phyloP scores from a whole-genome alignment of 2,113 vertebrate genomes.

The Catharus minimus region DNA sequence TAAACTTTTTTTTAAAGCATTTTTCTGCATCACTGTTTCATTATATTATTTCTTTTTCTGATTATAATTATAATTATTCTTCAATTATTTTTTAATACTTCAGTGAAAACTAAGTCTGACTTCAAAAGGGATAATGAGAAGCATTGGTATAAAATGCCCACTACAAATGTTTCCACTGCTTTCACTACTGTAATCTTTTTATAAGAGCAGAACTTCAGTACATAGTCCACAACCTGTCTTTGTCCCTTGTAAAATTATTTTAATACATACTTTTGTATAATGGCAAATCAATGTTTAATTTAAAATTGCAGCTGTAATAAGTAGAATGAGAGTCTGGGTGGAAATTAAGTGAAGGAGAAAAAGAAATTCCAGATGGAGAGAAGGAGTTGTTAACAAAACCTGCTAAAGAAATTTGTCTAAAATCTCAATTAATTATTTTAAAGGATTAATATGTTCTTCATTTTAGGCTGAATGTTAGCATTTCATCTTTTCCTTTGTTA shows the following conservation, averaged over 20 bases:
- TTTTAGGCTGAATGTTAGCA: neutral
- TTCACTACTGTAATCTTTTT: neutral
- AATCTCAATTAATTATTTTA: neutral
- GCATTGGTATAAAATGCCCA: neutral
- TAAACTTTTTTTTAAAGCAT: neutral
- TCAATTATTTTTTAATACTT: neutral
- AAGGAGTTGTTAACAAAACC: neutral
- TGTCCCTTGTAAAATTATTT: neutral
- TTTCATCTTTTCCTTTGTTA: neutral
- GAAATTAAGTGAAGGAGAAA: neutral
- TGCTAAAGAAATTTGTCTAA: neutral
- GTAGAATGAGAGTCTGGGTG: neutral
- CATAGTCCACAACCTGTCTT: neutral
- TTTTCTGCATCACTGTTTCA: neutral
- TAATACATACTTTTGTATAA: neutral
- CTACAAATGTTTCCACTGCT: neutral
- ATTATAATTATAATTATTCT: neutral
- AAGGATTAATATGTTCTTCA: neutral
- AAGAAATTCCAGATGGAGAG: neutral
- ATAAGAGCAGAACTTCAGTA: neutral
- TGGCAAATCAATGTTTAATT: neutral
- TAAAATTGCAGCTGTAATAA: neutral
- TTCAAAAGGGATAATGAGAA: neutral
- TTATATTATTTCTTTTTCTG: neutral
- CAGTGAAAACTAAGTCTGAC: neutral